phyloP scores from a whole-genome alignment of 2,888 invertebrate species.

The Lasioglossum calceatum region DNA sequence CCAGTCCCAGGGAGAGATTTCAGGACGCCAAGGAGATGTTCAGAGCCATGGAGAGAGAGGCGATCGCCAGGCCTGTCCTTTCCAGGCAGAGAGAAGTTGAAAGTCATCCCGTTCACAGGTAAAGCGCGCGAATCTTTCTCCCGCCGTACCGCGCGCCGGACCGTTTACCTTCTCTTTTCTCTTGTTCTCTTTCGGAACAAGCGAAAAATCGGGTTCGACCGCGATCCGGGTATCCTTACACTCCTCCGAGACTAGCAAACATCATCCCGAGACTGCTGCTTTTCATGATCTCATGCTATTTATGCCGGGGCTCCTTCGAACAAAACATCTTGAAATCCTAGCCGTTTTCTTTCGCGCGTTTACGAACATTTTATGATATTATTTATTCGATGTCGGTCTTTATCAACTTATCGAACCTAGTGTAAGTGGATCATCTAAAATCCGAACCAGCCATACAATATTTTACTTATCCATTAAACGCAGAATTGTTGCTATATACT shows the following conservation, averaged over 20 bases:
- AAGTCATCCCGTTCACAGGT: constrained; percentile 77
- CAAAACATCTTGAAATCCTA: neutral
- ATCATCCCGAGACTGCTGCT: neutral
- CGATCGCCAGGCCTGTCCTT: constrained; percentile 77
- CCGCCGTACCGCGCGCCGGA: too few relatives aligned
- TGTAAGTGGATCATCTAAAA: too few relatives aligned
- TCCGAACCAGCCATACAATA: too few relatives aligned
- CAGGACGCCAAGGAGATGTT: constrained; percentile 95
- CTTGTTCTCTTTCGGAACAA: neutral
- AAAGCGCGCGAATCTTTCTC: constrained; percentile 14
- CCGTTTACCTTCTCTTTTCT: neutral
- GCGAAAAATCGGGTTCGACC: neutral
- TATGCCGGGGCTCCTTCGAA: neutral
- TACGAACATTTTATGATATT: neutral
- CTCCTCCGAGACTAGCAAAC: neutral
- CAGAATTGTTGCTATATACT: too few relatives aligned
- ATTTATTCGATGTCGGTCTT: too few relatives aligned
- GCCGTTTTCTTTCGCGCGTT: neutral
- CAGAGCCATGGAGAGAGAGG: constrained; percentile 90
- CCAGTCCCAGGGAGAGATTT: constrained; percentile 90
- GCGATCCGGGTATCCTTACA: neutral
- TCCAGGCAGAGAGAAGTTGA: constrained; percentile 74
- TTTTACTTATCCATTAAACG: too few relatives aligned
- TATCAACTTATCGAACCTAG: too few relatives aligned
- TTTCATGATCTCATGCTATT: neutral